Conservation (phyloP, 2,113 vertebrate species). For the Chascanopsetta lugubris region DNA sequence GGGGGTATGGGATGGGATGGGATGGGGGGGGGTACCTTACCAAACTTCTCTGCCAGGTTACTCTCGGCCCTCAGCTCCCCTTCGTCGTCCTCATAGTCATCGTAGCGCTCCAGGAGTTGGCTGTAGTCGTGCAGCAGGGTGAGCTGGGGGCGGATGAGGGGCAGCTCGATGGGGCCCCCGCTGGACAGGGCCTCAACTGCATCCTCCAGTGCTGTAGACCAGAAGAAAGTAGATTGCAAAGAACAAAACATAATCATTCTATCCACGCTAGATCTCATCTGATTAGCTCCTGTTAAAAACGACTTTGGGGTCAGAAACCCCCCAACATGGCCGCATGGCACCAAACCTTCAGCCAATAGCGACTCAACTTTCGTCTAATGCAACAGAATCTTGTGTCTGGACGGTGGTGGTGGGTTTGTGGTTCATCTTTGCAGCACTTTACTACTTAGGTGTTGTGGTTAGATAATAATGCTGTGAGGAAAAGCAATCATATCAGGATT, state of each 20-base stretch:
- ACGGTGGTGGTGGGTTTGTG: not conserved
- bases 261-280: too few species aligned
- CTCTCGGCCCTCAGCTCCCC: slow-evolving; percentile 89
- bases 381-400: too few species aligned
- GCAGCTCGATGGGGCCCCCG: slow-evolving; percentile 65
- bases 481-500: not conserved
- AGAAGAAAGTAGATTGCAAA: too few species aligned
- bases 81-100: slow-evolving; percentile 86
- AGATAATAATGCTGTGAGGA: too few species aligned
- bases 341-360: too few species aligned
- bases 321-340: too few species aligned
- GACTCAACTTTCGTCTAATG: too few species aligned
- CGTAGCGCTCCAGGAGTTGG: slow-evolving; percentile 82
- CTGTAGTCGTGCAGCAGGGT: slow-evolving; percentile 83
- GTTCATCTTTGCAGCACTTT: not conserved
- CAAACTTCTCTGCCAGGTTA: slow-evolving; percentile 87
- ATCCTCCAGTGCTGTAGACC: slow-evolving; percentile 77
- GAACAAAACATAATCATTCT: too few species aligned
- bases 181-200: slow-evolving; percentile 77
- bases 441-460: too few species aligned
- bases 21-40: slow-evolving; percentile 72
- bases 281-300: too few species aligned
- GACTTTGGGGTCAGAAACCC: too few species aligned
- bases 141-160: slow-evolving; percentile 79
- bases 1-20: too few species aligned